Percentiles rank a stretch among this genome's conserved stretches.
These are phyloP conservation scores for Orussus abietinus DNA, from an alignment of 1,140 invertebrate species.

Conservation along the genomic window DNA sequence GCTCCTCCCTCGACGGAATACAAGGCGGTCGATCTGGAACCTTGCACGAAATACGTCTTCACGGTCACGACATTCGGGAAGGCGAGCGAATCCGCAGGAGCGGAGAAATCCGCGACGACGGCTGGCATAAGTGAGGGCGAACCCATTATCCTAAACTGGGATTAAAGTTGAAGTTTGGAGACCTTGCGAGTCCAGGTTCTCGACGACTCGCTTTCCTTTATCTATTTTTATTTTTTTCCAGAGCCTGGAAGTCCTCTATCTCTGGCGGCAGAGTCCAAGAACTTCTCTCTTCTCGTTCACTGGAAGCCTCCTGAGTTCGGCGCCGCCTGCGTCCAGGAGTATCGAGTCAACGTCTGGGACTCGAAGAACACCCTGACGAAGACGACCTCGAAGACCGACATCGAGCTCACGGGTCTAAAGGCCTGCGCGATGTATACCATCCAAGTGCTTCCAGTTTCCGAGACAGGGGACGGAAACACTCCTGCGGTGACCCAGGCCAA, in stretches of 20 bases:
- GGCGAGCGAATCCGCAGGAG: neutral
- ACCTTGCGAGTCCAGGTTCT: too few relatives aligned
- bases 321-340: slow-evolving; percentile 26
- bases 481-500: neutral
- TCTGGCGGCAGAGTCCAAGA: slow-evolving; percentile 7
- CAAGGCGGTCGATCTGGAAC: slow-evolving; percentile 15
- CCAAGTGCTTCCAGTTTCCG: slow-evolving; percentile 23
- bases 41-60: slow-evolving; percentile 24
- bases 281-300: slow-evolving; percentile 21
- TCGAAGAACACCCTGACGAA: slow-evolving; percentile 1
- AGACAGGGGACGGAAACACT: slow-evolving; percentile 8
- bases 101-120: neutral
- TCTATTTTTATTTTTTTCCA: slow-evolving; percentile 16
- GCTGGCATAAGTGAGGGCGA: slow-evolving; percentile 12
- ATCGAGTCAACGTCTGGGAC: slow-evolving; percentile 22
- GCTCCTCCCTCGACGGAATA: too few relatives aligned
- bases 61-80: slow-evolving; percentile 9
- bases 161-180: too few relatives aligned
- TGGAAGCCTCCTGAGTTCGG: slow-evolving; percentile 30
- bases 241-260: slow-evolving; percentile 21
- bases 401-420: slow-evolving; percentile 19
- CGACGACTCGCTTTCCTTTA: too few relatives aligned
- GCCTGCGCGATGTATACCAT: slow-evolving; percentile 29
- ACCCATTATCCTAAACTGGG: too few relatives aligned
- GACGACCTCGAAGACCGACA: slow-evolving; percentile 14